Evolutionary conservation across 2,797 vertebrate species (phyloP), one percentile per base, ranked within the genome.

Genomic region (Notolabrus celidotus): DNA sequence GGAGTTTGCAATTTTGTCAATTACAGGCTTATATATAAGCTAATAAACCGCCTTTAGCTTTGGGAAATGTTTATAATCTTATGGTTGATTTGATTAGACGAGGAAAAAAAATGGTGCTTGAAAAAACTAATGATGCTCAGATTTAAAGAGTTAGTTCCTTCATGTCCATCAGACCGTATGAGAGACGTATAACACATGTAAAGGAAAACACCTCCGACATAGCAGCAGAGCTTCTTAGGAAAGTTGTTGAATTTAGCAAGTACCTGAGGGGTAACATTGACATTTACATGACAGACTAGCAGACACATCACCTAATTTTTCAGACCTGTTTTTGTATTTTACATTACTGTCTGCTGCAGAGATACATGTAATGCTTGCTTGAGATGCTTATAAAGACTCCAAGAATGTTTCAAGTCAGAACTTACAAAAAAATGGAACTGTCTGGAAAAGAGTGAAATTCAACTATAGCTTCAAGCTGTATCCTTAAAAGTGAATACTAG

Each of bases 241-340:
- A 47, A 57, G 65, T 74, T 89, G 88, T 65, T 82, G 84, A 92
- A 93, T 93, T 82, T 90, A 79, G 80, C 92, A 82, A 65, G 86
- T 88, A 68, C 53, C 82, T 81, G 91, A 91, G 57, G 70, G 69
- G n/a, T 72, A 89, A 86, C 82, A 88, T 60, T 88, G 77, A 80
- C 75, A 80, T 90, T 88, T 72, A 73, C 84, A 66, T 54, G 83
- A 9, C 29, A 46, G 27, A 57, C 63, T 36, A 38, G 39, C 47
- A 39, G 34, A 79, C 38, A 68, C 46, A 49, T 27, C 42, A 61
- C 41, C 59, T 74, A 20, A 59, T 61, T 58, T 57, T 80, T 38
- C 58, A 67, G 29, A 17, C 0, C 5, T 9, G 8, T 8, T 53
- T 39, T 2, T 10, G 12, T 25, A 31, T 10, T n/a, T 50, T 19